These are phyloP conservation scores for Myotis lucifugus DNA, from an alignment of 2,113 vertebrate species.

Conservation along the genomic window DNA sequence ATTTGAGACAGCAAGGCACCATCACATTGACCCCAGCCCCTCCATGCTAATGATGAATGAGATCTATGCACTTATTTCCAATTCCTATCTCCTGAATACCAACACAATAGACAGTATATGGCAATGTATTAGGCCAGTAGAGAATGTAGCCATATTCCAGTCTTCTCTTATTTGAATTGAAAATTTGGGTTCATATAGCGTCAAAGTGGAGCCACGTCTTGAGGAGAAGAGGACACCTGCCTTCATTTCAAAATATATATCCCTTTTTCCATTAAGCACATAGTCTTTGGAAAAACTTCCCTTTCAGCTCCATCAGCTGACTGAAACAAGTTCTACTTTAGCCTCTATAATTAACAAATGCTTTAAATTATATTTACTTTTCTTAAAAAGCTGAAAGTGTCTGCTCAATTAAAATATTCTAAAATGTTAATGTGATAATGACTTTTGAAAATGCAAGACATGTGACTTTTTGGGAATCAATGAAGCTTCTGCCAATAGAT, in stretches of 20 bases:
- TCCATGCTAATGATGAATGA: neutral
- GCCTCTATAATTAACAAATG: neutral
- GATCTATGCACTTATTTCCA: neutral
- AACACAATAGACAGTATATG: neutral
- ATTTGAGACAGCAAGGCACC: neutral
- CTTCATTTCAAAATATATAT: neutral
- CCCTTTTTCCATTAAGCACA: neutral
- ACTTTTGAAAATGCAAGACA: neutral
- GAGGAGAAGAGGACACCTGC: neutral
- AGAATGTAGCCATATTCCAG: neutral
- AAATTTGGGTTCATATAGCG: neutral
- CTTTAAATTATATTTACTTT: neutral
- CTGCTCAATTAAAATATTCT: neutral
- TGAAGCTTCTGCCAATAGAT: neutral
- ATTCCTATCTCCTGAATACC: neutral
- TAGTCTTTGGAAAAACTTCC: neutral
- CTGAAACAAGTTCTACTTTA: neutral
- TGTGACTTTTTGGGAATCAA: neutral
- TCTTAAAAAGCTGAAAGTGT: neutral
- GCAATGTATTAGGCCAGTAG: neutral
- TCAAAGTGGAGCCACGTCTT: neutral
- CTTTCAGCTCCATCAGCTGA: neutral
- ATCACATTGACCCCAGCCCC: constrained; percentile 4
- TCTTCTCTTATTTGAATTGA: neutral
- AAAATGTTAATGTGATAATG: neutral